Evolutionary conservation across 2,888 invertebrate species (phyloP), one percentile per base, ranked within the genome.

Genomic region (Antheraea yamamai): DNA sequence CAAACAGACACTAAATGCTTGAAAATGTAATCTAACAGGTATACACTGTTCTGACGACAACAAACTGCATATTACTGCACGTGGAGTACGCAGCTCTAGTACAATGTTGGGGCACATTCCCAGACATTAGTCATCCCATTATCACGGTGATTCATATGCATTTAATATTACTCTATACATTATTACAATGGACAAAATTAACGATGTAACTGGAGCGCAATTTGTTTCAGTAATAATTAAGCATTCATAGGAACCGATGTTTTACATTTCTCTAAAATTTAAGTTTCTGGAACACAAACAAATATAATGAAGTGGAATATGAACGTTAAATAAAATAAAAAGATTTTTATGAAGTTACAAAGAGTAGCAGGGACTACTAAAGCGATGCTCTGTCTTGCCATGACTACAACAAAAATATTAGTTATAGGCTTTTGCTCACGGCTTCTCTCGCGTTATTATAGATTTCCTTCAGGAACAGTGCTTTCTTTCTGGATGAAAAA

Each of bases 11-110:
- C 39, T 39, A 12, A 70, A 70, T 39, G 12, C 20, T 8, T 70
- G 20, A 26, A 78, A 76, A 77, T 78, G 77, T 83, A 81, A 83
- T 82, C 81, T 84, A 80, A 72, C 88, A 94, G 94, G 92, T 93
- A 75, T 90, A 94, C 82, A 95, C 95, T 39, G 91, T 94, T 39
- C 77, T 92, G 87, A 95, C 95, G 77, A 87, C 91, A 77, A 95
- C 95, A 79, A 95, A 95, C 85, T 95, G 95, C 85, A 90, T 94
- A 83, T 86, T 95, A 78, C 88, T 95, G 73, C 91, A 92, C 79
- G 86, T 95, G 79, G 93, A 95, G 81, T 95, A 93, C 85, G 89
- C 89, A 75, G 87, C 91, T 14, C 84, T 94, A 79, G 90, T 94
- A 82, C 94, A 94, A 82, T 91, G 92, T 80, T 92, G 94, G 91